Conservation (phyloP, 2,113 vertebrate genomes). For the Megalops atlanticus region DNA sequence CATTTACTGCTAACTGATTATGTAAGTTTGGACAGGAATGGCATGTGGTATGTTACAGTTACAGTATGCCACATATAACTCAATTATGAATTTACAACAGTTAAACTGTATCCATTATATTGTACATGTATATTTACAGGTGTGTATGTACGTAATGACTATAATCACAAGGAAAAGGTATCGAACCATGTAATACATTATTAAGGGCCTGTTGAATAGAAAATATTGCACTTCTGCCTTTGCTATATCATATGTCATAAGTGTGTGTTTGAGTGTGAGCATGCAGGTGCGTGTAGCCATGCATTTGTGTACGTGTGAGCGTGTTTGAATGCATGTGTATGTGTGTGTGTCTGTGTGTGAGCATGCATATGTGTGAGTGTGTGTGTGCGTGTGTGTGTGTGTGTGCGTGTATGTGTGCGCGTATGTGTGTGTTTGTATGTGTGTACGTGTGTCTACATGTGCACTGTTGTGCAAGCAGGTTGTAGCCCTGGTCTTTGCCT, state of each 20-base stretch:
- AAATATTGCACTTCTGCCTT: not conserved
- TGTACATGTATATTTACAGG: not conserved
- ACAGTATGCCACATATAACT: not conserved
- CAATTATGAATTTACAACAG: not conserved
- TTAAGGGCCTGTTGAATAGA: slow-evolving; percentile 16
- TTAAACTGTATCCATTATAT: not conserved
- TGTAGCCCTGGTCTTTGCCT: slow-evolving; percentile 10
- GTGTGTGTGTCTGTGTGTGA: not conserved
- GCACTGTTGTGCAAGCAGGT: not conserved
- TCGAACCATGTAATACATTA: not conserved
- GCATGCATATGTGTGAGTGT: not conserved
- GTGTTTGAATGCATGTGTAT: no score
- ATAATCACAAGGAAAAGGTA: not conserved
- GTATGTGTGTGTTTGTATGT: not conserved
- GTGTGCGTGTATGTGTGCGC: no score
- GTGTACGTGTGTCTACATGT: no score
- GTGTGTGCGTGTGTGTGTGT: slow-evolving; percentile 3
- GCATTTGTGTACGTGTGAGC: not conserved
- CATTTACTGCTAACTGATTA: not conserved
- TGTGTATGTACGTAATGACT: not conserved
- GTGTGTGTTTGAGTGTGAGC: not conserved
- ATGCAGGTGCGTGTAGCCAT: no score
- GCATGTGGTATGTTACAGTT: not conserved
- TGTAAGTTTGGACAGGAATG: not conserved
- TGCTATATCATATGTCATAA: not conserved